Evolutionary conservation across 2,113 vertebrate species (phyloP).

Genomic region (Oryctolagus cuniculus): DNA sequence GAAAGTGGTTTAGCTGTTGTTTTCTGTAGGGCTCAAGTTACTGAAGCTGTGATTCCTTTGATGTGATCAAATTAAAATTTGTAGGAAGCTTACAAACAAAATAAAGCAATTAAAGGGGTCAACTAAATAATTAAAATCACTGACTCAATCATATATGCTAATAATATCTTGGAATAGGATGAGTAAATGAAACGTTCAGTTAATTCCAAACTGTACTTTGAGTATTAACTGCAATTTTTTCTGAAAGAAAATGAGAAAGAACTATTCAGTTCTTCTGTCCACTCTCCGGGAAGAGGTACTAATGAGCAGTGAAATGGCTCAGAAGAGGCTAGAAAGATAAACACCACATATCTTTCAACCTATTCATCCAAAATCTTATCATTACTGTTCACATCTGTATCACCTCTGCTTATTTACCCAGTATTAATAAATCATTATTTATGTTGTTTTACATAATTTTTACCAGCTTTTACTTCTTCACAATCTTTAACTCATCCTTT

Average conservation of each 20-base stretch:
- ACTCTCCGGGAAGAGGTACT: background rate
- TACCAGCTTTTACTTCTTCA: background rate
- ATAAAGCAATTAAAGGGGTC: constrained; percentile 63
- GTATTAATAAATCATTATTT: constrained; percentile 38
- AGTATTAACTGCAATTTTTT: constrained; percentile 52
- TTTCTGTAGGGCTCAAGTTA: background rate
- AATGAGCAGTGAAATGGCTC: background rate
- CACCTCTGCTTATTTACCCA: background rate
- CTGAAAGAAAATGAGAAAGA: background rate
- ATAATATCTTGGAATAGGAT: constrained; percentile 54
- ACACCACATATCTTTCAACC: background rate
- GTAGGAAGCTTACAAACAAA: constrained; percentile 24
- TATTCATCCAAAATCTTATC: background rate
- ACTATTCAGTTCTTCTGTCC: background rate
- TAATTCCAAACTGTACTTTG: constrained; percentile 51
- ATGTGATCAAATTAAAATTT: constrained; percentile 41
- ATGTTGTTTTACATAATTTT: background rate
- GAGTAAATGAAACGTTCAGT: constrained; percentile 54
- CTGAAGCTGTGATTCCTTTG: background rate
- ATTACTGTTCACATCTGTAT: background rate
- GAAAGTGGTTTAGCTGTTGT: background rate
- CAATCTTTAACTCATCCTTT: background rate
- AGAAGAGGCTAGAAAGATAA: background rate
- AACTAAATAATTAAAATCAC: constrained; percentile 66
- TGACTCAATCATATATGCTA: constrained; percentile 36